Percentiles rank a stretch among this genome's conserved stretches.
Evolutionary conservation across 2,888 invertebrate species (phyloP).

Genomic region (Gymnocheta viridis): DNA sequence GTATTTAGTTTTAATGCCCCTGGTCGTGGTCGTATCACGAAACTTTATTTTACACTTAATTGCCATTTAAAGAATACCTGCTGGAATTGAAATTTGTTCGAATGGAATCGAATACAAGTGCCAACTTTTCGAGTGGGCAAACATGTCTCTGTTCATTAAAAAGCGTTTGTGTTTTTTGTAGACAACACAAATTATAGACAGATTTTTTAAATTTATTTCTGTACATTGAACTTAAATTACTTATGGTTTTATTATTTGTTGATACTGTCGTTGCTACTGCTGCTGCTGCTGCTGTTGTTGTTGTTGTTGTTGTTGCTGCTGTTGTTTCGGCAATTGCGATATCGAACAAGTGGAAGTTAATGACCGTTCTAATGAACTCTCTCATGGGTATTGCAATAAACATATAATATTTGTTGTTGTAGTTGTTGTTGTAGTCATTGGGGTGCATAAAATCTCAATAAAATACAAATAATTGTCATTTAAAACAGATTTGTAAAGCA

Average conservation of each 20-base stretch:
- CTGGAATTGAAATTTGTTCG: constrained; percentile 45
- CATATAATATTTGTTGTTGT: constrained; percentile 1
- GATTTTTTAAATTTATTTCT: constrained; percentile 25
- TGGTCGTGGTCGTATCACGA: neutral
- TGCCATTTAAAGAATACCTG: constrained; percentile 51
- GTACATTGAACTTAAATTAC: constrained; percentile 45
- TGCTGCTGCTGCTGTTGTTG: neutral
- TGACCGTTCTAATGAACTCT: constrained; percentile 55
- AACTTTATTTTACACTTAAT: constrained; percentile 38
- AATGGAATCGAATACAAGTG: constrained; percentile 6
- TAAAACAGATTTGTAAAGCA: constrained; percentile 55
- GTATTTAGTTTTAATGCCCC: constrained; percentile 10
- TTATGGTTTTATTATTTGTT: constrained; percentile 23
- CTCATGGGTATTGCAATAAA: constrained; percentile 42
- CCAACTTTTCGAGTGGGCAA: neutral
- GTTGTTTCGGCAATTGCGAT: constrained; percentile 2
- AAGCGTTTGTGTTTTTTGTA: neutral
- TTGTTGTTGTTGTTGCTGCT: neutral
- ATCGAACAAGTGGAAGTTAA: constrained; percentile 59
- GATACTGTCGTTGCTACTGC: neutral
- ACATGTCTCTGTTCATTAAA: neutral
- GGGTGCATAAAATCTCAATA: constrained; percentile 31
- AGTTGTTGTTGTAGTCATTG: neutral
- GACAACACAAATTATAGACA: constrained; percentile 21
- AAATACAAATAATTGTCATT: constrained; percentile 58